Percentiles rank a stretch among this genome's conserved stretches.
Conservation (phyloP, 2,888 invertebrate species). For the Cactoblastis cactorum region DNA sequence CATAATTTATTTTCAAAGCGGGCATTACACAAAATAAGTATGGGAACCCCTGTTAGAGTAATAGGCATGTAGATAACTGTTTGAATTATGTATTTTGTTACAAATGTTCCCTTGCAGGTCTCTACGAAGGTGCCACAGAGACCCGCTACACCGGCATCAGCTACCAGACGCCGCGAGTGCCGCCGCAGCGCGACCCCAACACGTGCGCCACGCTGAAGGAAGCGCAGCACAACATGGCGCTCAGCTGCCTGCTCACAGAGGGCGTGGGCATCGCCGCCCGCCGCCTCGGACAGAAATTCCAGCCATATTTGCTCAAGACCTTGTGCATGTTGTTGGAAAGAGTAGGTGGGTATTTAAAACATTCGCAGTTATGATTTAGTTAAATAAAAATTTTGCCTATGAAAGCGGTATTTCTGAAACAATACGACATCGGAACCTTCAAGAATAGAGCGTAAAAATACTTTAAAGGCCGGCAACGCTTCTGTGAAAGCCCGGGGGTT, state of each 20-base stretch:
- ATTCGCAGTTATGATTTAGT: no score
- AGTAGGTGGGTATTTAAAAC: slow-evolving; percentile 65
- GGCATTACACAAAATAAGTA: no score
- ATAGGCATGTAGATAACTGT: no score
- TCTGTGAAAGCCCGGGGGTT: no score
- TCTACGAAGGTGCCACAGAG: slow-evolving; percentile 64
- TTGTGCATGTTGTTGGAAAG: slow-evolving; percentile 85
- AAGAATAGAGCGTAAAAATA: no score
- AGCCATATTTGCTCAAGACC: slow-evolving; percentile 81
- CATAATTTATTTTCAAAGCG: no score
- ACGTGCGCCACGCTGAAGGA: slow-evolving; percentile 44
- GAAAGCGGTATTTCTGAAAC: no score
- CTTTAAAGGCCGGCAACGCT: no score
- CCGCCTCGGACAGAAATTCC: slow-evolving; percentile 72
- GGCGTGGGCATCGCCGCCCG: slow-evolving; percentile 83
- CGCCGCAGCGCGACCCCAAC: slow-evolving; percentile 22
- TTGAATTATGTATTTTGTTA: no score
- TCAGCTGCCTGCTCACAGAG: slow-evolving; percentile 84
- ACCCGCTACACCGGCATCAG: slow-evolving; percentile 63
- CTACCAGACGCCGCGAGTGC: slow-evolving; percentile 32
- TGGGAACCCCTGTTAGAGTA: no score
- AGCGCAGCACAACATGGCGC: slow-evolving; percentile 82
- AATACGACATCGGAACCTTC: no score
- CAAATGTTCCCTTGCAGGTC: slow-evolving; percentile 36
- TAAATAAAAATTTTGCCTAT: no score